Conservation (phyloP, 2,113 vertebrate genomes). For the Thunnus thynnus region DNA sequence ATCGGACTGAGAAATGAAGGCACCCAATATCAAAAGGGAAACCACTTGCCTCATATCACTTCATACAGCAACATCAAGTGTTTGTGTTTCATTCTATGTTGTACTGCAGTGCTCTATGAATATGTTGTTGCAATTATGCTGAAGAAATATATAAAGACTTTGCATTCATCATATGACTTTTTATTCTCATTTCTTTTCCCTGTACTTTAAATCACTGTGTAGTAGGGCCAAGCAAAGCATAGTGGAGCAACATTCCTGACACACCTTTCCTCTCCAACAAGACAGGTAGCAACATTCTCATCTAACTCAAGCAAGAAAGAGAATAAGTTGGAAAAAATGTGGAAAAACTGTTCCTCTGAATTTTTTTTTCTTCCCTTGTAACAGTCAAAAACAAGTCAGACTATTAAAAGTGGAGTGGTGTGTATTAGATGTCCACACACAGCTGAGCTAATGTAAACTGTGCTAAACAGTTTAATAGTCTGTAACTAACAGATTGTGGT, state of each 20-base stretch:
- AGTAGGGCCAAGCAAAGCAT: constrained; percentile 28
- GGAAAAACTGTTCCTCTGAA: too few species aligned
- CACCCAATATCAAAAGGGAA: constrained; percentile 79
- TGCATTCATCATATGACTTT: constrained; percentile 75
- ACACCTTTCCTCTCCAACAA: constrained; percentile 15
- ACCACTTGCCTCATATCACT: constrained; percentile 71
- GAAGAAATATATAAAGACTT: constrained; percentile 81
- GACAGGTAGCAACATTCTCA: constrained; percentile 6
- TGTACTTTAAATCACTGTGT: not conserved
- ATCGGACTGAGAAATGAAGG: constrained; percentile 72
- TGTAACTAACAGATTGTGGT: constrained; percentile 7
- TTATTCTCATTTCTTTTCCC: constrained; percentile 55
- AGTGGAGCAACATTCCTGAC: constrained; percentile 15
- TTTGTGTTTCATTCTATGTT: constrained; percentile 70
- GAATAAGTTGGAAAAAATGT: not conserved
- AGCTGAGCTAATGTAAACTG: not conserved
- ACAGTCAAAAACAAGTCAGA: not conserved
- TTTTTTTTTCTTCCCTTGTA: too few species aligned
- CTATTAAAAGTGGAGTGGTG: constrained; percentile 13
- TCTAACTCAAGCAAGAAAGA: not conserved
- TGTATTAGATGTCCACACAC: not conserved
- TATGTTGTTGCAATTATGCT: constrained; percentile 80
- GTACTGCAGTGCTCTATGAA: constrained; percentile 71
- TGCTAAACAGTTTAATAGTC: constrained; percentile 16
- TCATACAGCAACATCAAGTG: constrained; percentile 62